These are phyloP conservation scores for Pseudomyrmex gracilis DNA, from an alignment of 1,140 invertebrate genomes.

Conservation along the genomic window DNA sequence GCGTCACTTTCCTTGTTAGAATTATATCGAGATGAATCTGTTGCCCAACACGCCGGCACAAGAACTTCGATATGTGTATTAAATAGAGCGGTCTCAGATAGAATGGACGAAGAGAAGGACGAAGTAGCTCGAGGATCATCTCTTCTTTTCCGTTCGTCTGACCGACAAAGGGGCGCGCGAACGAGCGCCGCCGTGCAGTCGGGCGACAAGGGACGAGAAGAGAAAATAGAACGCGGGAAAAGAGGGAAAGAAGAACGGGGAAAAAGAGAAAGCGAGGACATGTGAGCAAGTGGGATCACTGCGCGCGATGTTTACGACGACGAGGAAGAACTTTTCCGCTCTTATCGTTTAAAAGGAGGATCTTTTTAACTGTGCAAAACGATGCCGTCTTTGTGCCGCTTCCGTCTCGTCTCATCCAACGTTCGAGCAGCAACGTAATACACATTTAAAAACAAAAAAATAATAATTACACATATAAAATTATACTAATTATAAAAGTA, in stretches of 20 bases:
- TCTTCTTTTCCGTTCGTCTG: background rate
- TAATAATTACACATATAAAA: no score
- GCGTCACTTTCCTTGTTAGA: no score
- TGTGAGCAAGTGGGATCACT: constrained; percentile 21
- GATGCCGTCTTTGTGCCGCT: constrained; percentile 62
- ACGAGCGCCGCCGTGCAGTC: constrained; percentile 40
- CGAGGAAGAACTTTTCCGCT: constrained; percentile 58
- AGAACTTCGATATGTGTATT: background rate
- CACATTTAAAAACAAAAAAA: no score
- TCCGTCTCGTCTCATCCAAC: constrained; percentile 39
- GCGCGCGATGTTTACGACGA: constrained; percentile 43
- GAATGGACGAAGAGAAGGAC: background rate
- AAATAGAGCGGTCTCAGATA: constrained; percentile 11
- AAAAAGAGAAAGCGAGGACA: background rate
- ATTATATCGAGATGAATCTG: no score
- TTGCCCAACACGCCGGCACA: no score
- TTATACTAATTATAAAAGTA: no score
- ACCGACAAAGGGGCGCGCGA: constrained; percentile 12
- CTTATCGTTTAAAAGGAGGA: constrained; percentile 53
- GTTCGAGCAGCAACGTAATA: constrained; percentile 35
- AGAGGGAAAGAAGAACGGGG: background rate
- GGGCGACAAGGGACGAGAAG: constrained; percentile 36
- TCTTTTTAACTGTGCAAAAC: constrained; percentile 65
- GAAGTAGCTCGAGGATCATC: background rate
- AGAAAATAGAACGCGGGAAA: constrained; percentile 9